These are phyloP conservation scores for Archips xylosteana DNA, from an alignment of 2,888 invertebrate genomes.

Conservation along the genomic window DNA sequence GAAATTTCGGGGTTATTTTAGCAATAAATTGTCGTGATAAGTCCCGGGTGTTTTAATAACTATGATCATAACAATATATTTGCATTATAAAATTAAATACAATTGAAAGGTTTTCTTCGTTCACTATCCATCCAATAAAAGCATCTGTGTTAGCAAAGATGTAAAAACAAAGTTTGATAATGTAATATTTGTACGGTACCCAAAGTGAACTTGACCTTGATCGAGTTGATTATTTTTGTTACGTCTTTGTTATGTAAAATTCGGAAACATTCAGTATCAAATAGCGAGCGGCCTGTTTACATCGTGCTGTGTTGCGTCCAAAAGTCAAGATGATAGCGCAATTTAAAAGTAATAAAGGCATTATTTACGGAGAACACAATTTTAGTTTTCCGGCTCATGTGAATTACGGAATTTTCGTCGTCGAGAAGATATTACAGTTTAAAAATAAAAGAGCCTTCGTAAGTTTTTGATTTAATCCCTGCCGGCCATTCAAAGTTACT, in stretches of 20 bases:
- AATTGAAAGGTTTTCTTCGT: too few relatives aligned
- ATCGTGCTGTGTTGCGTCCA: conserved; percentile 8
- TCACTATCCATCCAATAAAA: too few relatives aligned
- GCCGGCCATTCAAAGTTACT: too few relatives aligned
- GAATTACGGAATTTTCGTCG: conserved; percentile 61
- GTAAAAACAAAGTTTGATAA: too few relatives aligned
- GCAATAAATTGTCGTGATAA: too few relatives aligned
- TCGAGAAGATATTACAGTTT: conserved; percentile 55
- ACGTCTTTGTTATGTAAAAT: conserved; percentile 3
- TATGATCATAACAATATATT: too few relatives aligned
- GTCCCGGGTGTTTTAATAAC: too few relatives aligned
- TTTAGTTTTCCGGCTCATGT: conserved; percentile 59
- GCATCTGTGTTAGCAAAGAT: too few relatives aligned
- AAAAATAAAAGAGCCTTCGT: conserved; percentile 64
- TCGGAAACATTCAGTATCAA: conserved; percentile 9
- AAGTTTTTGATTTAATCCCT: conserved; percentile 47
- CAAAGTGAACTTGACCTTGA: not conserved
- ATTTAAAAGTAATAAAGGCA: conserved; percentile 41
- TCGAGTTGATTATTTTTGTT: not conserved
- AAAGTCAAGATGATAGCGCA: conserved; percentile 24
- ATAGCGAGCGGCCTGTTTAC: conserved; percentile 6
- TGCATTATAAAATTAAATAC: too few relatives aligned
- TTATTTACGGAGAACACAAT: conserved; percentile 57
- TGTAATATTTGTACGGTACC: not conserved
- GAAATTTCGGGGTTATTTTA: too few relatives aligned